Evolutionary conservation across 2,113 vertebrate species (phyloP).

Genomic region (Siniperca chuatsi): DNA sequence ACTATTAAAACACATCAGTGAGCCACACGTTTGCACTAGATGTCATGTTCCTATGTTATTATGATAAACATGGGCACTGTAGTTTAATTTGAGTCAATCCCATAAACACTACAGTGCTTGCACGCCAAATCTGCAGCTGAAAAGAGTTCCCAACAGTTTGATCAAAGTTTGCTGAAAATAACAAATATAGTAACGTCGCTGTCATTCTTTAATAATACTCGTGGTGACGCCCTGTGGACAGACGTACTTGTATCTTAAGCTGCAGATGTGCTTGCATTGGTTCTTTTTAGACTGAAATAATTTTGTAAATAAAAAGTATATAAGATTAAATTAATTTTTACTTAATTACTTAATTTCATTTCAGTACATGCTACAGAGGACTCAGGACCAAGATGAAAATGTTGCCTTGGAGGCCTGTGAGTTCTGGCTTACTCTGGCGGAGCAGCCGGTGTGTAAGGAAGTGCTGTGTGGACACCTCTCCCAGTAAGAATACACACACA

Average conservation of each 20-base stretch:
- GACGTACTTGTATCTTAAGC: neutral
- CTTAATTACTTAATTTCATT: neutral
- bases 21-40: neutral
- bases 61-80: neutral
- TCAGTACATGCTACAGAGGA: slow-evolving; percentile 97
- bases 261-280: neutral
- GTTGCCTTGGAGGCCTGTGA: slow-evolving; percentile 98
- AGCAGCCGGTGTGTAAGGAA: slow-evolving; percentile 97
- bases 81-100: neutral
- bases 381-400: slow-evolving; percentile 97
- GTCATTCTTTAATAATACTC: neutral
- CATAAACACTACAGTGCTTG: neutral
- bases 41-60: neutral
- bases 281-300: neutral
- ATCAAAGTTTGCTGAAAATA: neutral
- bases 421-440: slow-evolving; percentile 97
- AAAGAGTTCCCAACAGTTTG: neutral
- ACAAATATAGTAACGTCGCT: neutral
- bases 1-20: neutral
- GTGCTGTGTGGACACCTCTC: slow-evolving; percentile 93
- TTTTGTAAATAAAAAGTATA: neutral
- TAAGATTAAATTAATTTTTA: neutral
- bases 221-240: no score
- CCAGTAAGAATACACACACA: slow-evolving; percentile 73
- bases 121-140: neutral